Percentiles rank a stretch among this genome's conserved stretches.
These are phyloP conservation scores for Pseudois nayaur DNA, from an alignment of 2,113 vertebrate genomes.

Conservation along the genomic window DNA sequence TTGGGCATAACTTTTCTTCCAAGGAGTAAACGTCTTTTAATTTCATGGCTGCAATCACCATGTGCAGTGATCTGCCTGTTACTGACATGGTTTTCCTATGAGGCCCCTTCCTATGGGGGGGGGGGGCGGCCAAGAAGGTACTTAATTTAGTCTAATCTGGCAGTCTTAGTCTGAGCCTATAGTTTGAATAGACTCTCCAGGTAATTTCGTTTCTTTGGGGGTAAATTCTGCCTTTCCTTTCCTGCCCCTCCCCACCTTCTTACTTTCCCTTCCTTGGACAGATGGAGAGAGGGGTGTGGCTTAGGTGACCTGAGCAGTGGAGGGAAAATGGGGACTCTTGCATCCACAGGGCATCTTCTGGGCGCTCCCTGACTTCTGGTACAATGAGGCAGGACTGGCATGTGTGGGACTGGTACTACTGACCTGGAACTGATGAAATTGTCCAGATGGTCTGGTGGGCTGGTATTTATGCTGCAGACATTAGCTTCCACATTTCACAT, in stretches of 20 bases:
- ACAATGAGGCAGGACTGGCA: neutral
- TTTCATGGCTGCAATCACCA: too few species aligned
- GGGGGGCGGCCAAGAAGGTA: neutral
- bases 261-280: neutral
- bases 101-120: neutral
- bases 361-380: neutral
- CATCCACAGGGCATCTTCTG: too few species aligned
- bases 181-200: neutral
- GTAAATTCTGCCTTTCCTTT: neutral
- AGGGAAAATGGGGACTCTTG: neutral
- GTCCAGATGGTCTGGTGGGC: neutral
- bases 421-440: neutral
- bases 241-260: neutral
- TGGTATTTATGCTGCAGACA: neutral
- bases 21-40: too few species aligned
- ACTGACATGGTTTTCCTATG: neutral
- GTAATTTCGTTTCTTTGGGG: neutral
- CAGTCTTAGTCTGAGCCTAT: neutral
- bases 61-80: neutral
- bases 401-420: neutral
- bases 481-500: neutral
- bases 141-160: neutral
- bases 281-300: neutral
- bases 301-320: neutral
- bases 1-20: too few species aligned